Base-by-base conservation (phyloP, 2,113 vertebrate genomes). In the Entomyzon cyanotis region DNA sequence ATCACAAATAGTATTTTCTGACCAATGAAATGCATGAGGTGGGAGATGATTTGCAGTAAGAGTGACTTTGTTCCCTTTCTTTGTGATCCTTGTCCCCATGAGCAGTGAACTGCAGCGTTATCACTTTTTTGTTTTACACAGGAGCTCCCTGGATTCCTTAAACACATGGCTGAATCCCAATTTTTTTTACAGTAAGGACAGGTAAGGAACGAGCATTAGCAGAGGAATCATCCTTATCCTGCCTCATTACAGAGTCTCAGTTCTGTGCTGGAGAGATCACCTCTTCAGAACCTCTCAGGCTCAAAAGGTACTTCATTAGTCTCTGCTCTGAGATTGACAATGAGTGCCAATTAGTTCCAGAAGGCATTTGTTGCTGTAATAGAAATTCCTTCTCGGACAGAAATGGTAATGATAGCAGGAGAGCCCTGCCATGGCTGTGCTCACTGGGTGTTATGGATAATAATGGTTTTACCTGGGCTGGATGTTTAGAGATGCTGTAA, bases 291-390 rank as follows among this genome's bases (percentile, higher is more conserved):
- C 35, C 87, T 91, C 90, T 90, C 39, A 69, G 68, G 84, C 91
- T 95, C 87, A 75, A 89, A 96, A 94, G 89, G 69, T 78, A 63
- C 82, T 96, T 95, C 84, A 77, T 97, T 91, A 95, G 47, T 59
- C 59, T 92, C 68, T 86, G 75, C 4, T 31, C 87, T 59, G 64
- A 93, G 87, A 81, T 84, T 84, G 79, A 63, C 42, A 60, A 77
- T 35, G 82, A 95, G 68, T 88, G 63, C 75, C 87, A 95, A 81
- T 96, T 95, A 94, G 68, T 93, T 94, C 55, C 75, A 95, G 94
- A 76, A 91, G 82, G 55, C 41, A 81, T 92, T 94, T 96, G 70
- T 68, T 77, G 33, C 82, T 90, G 63, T 47, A 90, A 60, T 41
- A 90, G 59, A 63, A 92, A 83, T 91, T 81, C 62, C 21, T 82